These are phyloP conservation scores for Sturnus vulgaris DNA, from an alignment of 2,113 vertebrate species.

Conservation along the genomic window DNA sequence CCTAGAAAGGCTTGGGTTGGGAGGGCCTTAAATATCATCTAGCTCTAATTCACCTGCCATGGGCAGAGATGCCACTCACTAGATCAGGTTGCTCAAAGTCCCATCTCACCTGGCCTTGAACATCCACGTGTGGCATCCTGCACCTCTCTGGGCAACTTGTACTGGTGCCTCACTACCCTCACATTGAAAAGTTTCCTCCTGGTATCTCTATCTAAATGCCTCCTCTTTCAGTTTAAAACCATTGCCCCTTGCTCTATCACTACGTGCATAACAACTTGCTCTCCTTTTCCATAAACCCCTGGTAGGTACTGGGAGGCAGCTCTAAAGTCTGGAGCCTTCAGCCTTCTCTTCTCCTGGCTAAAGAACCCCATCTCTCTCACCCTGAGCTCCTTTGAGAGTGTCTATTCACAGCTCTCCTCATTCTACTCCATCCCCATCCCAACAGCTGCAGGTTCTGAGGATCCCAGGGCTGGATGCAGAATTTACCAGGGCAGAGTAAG, in stretches of 20 bases:
- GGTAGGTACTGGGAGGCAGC: not conserved
- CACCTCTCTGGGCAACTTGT: not conserved
- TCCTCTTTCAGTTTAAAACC: not conserved
- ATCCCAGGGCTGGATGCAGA: not conserved
- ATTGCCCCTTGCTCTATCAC: too few species aligned
- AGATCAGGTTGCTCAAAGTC: not conserved
- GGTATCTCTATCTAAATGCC: not conserved
- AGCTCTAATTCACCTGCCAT: not conserved
- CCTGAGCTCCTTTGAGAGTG: not conserved
- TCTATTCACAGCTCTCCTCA: not conserved
- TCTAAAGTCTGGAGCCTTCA: not conserved
- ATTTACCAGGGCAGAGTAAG: fast-evolving
- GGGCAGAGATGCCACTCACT: not conserved
- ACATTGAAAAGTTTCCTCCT: not conserved
- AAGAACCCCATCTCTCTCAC: not conserved
- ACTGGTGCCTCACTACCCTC: not conserved
- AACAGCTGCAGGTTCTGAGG: not conserved
- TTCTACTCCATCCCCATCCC: not conserved
- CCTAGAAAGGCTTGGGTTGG: not conserved
- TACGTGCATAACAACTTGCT: not conserved
- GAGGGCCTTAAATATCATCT: not conserved
- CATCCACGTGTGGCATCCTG: not conserved
- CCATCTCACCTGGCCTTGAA: not conserved
- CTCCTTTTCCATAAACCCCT: not conserved
- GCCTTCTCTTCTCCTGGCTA: not conserved